Conservation (phyloP, 2,888 invertebrate genomes). For the Neoitamus cyanurus region DNA sequence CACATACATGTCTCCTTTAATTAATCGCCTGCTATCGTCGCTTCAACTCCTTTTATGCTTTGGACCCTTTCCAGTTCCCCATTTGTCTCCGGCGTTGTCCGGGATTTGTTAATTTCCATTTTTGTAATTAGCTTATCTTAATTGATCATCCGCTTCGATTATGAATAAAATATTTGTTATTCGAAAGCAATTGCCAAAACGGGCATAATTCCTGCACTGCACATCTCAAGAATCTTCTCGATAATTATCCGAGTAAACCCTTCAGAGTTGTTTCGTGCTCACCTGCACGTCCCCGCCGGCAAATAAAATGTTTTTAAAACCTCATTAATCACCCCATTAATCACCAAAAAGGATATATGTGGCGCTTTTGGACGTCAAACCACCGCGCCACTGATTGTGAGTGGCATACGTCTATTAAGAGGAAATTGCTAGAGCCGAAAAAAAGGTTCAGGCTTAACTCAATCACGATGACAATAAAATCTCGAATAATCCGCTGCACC, state of each 20-base stretch:
- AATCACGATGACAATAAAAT: conserved; percentile 45
- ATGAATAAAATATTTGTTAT: not conserved
- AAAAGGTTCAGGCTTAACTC: conserved; percentile 7
- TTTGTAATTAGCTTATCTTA: conserved; percentile 13
- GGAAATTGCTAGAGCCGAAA: not conserved
- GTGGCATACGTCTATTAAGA: conserved; percentile 19
- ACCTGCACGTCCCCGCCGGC: not conserved
- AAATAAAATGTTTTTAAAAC: not conserved
- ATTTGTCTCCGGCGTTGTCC: not conserved
- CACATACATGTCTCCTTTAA: conserved; percentile 14
- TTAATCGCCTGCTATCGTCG: conserved; percentile 19
- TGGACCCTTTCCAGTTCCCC: not conserved
- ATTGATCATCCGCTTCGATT: not conserved
- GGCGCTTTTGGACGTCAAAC: conserved; percentile 22
- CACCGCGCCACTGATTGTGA: not conserved
- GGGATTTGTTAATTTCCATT: not conserved
- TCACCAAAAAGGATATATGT: conserved; percentile 5
- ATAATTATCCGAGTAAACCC: not conserved
- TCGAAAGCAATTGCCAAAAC: not conserved
- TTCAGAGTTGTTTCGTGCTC: not conserved
- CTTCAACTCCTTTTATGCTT: conserved; percentile 10
- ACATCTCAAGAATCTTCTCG: not conserved
- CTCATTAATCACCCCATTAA: conserved; percentile 10
- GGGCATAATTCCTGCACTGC: not conserved
- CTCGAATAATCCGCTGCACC: conserved; percentile 20